phyloP scores from a whole-genome alignment of 2,113 vertebrate species.

The Echinops telfairi region DNA sequence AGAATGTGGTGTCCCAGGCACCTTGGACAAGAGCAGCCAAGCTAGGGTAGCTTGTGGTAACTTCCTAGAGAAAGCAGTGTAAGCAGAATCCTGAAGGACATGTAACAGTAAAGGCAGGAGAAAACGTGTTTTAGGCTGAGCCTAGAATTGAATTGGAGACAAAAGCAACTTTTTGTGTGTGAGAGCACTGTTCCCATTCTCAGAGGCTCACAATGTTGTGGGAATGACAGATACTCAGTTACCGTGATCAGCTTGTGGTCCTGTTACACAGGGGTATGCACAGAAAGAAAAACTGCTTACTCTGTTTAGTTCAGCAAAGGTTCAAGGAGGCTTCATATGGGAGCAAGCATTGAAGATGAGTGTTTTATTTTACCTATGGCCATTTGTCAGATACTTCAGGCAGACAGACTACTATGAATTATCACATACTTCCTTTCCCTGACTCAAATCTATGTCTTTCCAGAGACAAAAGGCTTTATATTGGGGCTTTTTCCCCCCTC shows the following conservation, averaged over 20 bases:
- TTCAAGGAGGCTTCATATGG: not conserved
- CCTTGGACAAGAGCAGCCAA: not conserved
- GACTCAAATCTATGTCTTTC: conserved; percentile 52
- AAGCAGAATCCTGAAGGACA: not conserved
- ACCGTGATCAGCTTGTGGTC: not conserved
- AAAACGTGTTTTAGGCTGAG: not conserved
- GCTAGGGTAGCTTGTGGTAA: not conserved
- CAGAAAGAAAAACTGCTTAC: not conserved
- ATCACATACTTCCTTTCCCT: not conserved
- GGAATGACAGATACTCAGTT: not conserved
- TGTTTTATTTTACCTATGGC: not conserved
- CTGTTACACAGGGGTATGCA: not conserved
- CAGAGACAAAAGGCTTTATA: not conserved
- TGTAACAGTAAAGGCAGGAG: not conserved
- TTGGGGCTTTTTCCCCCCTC: not conserved
- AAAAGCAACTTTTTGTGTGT: no score
- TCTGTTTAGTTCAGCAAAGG: not conserved
- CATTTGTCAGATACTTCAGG: conserved; percentile 8
- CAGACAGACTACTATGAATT: not conserved
- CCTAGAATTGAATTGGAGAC: not conserved
- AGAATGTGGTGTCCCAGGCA: not conserved
- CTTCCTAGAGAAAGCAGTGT: not conserved
- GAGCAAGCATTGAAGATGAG: not conserved
- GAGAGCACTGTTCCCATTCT: not conserved
- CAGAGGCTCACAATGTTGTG: not conserved